Evolutionary conservation across 2,888 invertebrate species (phyloP).

Genomic region (Eilema caniola): DNA sequence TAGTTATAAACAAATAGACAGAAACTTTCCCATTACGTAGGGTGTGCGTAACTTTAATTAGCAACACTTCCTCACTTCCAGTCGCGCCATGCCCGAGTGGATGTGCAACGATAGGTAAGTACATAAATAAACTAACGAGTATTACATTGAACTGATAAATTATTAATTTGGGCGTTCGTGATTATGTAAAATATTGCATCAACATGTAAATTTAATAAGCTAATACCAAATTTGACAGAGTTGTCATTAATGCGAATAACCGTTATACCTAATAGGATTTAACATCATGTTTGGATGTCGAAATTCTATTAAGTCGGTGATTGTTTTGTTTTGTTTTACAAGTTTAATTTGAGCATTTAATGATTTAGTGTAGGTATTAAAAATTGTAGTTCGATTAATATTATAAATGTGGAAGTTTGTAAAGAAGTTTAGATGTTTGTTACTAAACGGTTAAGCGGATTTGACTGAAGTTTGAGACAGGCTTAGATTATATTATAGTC

Average conservation of each 20-base stretch:
- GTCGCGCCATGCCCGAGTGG: not conserved
- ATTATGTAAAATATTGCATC: not conserved
- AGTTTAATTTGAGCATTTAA: no score
- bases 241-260: not conserved
- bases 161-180: not conserved
- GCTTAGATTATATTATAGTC: no score
- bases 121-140: not conserved
- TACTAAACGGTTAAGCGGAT: no score
- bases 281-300: no score
- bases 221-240: not conserved
- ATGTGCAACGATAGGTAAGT: not conserved
- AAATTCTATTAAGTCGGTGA: no score
- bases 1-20: not conserved
- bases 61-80: not conserved
- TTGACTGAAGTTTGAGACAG: no score
- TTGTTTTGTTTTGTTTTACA: no score
- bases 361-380: no score
- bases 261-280: no score
- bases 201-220: conserved; percentile 1
- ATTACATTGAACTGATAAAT: not conserved
- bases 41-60: not conserved
- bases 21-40: not conserved
- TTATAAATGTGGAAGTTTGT: no score
- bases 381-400: no score
- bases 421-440: no score